phyloP scores from a whole-genome alignment of 2,113 vertebrate genomes.

The Capreolus pygargus region DNA sequence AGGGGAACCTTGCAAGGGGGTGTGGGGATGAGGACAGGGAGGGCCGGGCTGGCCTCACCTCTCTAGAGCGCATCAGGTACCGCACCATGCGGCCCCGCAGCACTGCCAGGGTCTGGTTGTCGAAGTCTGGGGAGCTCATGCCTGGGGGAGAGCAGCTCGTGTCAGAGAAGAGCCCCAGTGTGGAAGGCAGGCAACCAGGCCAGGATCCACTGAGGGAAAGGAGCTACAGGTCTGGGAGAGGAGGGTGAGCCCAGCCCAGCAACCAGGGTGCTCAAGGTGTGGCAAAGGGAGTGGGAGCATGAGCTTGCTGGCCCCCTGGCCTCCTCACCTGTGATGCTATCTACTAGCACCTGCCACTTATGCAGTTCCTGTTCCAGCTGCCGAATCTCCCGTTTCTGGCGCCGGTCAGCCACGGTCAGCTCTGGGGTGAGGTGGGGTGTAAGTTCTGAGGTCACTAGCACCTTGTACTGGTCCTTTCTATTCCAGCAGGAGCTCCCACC shows the following conservation, averaged over 20 bases:
- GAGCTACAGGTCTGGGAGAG: fast-evolving
- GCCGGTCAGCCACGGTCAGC: constrained; percentile 92
- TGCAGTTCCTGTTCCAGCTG: constrained; percentile 95
- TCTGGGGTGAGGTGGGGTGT: constrained; percentile 79
- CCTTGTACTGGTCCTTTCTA: background rate
- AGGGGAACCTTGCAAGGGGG: background rate
- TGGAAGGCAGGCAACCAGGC: background rate
- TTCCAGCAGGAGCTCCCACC: background rate
- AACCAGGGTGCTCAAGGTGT: background rate
- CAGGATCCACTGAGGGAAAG: background rate
- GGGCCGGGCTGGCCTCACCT: constrained; percentile 77
- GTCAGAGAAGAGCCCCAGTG: background rate
- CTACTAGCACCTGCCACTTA: constrained; percentile 95
- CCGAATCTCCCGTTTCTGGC: constrained; percentile 95
- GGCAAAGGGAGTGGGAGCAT: fast-evolving
- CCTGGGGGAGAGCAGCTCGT: constrained; percentile 74
- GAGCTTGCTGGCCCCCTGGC: fast-evolving
- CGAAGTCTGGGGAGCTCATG: constrained; percentile 96
- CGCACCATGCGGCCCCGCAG: constrained; percentile 94
- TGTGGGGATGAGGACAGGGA: background rate
- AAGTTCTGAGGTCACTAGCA: background rate
- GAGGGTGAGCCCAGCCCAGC: background rate
- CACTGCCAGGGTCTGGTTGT: constrained; percentile 95
- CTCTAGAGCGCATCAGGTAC: constrained; percentile 95
- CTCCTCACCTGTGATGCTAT: constrained; percentile 92